These are phyloP conservation scores for Podarcis muralis DNA, from an alignment of 2,113 vertebrate species.

Conservation along the genomic window DNA sequence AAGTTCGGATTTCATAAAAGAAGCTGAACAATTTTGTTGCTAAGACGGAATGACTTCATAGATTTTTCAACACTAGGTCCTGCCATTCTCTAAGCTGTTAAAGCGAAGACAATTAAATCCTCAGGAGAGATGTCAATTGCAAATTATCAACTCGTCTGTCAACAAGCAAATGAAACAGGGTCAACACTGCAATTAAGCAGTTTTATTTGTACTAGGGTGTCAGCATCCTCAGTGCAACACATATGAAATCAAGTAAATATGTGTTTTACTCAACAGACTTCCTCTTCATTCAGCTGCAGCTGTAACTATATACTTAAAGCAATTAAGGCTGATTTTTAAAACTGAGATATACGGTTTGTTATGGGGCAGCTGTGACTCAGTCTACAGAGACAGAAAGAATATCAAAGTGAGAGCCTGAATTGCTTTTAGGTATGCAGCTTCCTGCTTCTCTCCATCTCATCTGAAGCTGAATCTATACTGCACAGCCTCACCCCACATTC, in stretches of 20 bases:
- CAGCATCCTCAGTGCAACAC: background rate
- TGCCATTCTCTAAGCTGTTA: constrained; percentile 3
- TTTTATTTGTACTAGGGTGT: constrained; percentile 17
- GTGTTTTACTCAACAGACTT: constrained; percentile 18
- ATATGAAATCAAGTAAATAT: background rate
- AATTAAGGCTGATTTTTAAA: background rate
- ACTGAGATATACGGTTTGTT: background rate
- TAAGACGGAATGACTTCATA: constrained; percentile 6
- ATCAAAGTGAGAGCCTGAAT: background rate
- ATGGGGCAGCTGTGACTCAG: constrained; percentile 3
- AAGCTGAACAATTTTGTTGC: background rate
- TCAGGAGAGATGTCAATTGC: constrained; percentile 4
- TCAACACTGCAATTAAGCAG: constrained; percentile 25
- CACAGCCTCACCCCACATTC: too few relatives aligned
- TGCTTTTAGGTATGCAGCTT: background rate
- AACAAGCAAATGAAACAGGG: constrained; percentile 32
- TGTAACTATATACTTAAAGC: constrained; percentile 8
- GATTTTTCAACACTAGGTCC: background rate
- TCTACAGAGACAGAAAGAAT: background rate
- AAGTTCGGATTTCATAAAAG: constrained; percentile 23
- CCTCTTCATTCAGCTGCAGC: background rate
- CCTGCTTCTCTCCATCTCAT: too few relatives aligned
- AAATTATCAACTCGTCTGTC: background rate
- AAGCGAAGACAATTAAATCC: constrained; percentile 13
- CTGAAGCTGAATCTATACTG: too few relatives aligned